These are phyloP conservation scores for Heliocidaris erythrogramma DNA, from an alignment of 35 echinoderm and acorn worm species.

Conservation along the genomic window DNA sequence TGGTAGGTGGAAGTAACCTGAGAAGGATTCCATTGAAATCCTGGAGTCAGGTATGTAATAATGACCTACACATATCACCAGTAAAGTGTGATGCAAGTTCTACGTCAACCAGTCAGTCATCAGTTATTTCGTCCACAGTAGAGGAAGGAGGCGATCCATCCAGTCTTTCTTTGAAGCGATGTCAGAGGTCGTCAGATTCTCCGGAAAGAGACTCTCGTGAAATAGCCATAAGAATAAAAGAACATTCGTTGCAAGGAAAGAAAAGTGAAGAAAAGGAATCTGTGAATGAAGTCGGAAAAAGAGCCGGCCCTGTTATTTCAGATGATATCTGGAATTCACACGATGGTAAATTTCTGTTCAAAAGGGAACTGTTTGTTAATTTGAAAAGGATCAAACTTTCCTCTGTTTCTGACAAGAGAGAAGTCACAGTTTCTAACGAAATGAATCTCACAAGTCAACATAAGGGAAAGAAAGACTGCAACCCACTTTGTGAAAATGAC, in stretches of 20 bases:
- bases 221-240: not conserved
- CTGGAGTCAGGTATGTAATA: not conserved
- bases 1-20: not conserved
- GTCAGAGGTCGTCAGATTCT: not conserved
- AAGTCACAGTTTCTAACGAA: not conserved
- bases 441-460: not conserved
- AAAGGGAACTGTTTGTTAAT: constrained; percentile 22
- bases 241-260: not conserved
- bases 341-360: constrained; percentile 21
- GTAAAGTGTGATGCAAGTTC: not conserved
- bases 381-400: not conserved
- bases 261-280: not conserved
- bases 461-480: not conserved
- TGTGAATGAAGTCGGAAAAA: not conserved
- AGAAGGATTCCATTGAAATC: not conserved
- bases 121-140: not conserved
- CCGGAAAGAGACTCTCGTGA: not conserved
- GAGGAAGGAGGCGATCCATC: not conserved
- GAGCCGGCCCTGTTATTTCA: not conserved
- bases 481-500: not conserved
- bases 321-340: not conserved
- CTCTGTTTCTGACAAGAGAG: not conserved
- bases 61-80: not conserved
- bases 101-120: not conserved
- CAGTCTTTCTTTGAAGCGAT: not conserved